A percentile compares a stretch with the other conserved stretches of the same genome.
Conservation (phyloP, 2,888 invertebrate genomes). For the Hecatera dysodea region DNA sequence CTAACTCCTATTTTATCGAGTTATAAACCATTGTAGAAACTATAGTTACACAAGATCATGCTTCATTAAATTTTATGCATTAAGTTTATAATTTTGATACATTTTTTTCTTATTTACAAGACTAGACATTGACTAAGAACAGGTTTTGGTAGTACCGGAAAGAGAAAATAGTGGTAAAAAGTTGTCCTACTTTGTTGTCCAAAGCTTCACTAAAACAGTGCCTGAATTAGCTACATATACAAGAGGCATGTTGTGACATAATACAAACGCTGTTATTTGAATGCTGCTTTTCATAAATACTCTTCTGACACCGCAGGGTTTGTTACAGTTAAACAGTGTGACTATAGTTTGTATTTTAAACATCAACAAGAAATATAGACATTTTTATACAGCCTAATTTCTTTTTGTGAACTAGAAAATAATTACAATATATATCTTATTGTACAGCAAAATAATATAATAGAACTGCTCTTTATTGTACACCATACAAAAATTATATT, state of each 20-base stretch:
- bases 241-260: not conserved
- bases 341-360: not conserved
- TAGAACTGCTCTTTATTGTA: too few relatives aligned
- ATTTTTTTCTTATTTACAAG: constrained; percentile 19
- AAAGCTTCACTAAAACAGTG: not conserved
- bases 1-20: not conserved
- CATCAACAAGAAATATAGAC: not conserved
- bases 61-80: not conserved
- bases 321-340: not conserved
- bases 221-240: not conserved
- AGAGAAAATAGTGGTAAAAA: not conserved
- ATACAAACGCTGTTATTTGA: not conserved
- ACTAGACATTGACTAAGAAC: constrained; percentile 6
- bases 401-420: not conserved
- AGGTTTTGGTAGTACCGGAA: not conserved
- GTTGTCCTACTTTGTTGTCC: not conserved
- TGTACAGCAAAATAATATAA: not conserved
- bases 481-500: not conserved
- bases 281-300: not conserved
- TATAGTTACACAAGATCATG: constrained; percentile 1
- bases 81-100: constrained; percentile 1
- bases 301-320: not conserved
- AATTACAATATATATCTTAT: not conserved
- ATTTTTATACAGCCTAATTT: not conserved
- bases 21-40: not conserved